Base-by-base conservation (phyloP, 2,797 vertebrate genomes). In the Sciurus vulgaris region DNA sequence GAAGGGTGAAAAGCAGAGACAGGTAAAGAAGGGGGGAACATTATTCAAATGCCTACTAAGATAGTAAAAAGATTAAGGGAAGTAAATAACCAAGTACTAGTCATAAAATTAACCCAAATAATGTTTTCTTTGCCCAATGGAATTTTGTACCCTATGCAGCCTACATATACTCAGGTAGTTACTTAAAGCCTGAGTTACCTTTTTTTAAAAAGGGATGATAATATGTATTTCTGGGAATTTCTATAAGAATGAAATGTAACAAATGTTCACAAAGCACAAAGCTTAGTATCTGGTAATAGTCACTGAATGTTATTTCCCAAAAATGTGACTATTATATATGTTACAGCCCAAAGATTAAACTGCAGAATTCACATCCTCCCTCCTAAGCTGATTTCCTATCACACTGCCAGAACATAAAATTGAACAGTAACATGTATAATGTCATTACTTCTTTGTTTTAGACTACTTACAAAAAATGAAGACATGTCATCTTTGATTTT, bases 371-470 rank as follows among this genome's bases (percentile, higher is more conserved):
- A 38, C 0, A 38, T 47, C 6, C 38, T 67, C 44, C 63, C 63
- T 89, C 79, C 38, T 3, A 15, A 56, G 51, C 56, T 92, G 63
- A 70, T 5, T 41, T 90, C 41, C 51, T 28, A 73, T 77, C 44
- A 63, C 8, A 17, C 7, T 74, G n/a, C 26, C 12, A 41, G 63
- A 78, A 89, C 3, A 41, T 67, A 73, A 59, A 72, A 77, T 22
- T 18, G 10, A 94, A 67, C 3, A 26, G 41, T 59, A 91, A 86
- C n/a, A 91, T 63, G 26, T 76, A 18, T 79, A 35, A 76, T 77
- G 54, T 83, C 81, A 65, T 77, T 65, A 72, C 20, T 18, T 85
- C 63, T 89, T 88, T 51, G 56, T 70, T 86, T 86, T 74, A 84
- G 7, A 93, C 47, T 73, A 35, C 26, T 82, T 78, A 9, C 8